Percentiles rank a stretch among this genome's conserved stretches.
These are phyloP conservation scores for Pomacea canaliculata DNA, from an alignment of 2,888 invertebrate genomes.

Conservation along the genomic window DNA sequence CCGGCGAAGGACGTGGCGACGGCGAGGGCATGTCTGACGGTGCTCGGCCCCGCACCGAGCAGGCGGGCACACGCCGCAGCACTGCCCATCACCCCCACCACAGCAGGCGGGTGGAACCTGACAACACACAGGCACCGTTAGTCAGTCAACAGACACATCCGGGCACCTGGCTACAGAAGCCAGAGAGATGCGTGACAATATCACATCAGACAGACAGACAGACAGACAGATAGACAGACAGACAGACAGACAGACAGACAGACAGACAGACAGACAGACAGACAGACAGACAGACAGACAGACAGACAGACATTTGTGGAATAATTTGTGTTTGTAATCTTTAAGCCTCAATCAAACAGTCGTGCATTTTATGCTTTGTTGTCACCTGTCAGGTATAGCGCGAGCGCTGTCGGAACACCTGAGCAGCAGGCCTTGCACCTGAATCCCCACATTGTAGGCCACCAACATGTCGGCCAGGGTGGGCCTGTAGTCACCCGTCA, in stretches of 20 bases:
- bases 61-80: constrained; percentile 51
- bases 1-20: constrained; percentile 57
- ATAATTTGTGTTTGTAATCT: background rate
- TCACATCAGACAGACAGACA: background rate
- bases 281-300: too few relatives aligned
- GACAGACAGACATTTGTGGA: too few relatives aligned
- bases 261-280: too few relatives aligned
- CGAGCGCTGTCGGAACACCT: constrained; percentile 46
- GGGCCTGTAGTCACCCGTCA: constrained; percentile 35
- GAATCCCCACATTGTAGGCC: constrained; percentile 55
- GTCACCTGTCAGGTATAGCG: constrained; percentile 50
- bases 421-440: constrained; percentile 52
- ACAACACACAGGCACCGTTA: background rate
- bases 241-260: too few relatives aligned
- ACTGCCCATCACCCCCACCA: constrained; percentile 58
- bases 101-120: constrained; percentile 57
- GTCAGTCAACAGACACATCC: background rate
- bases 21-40: constrained; percentile 49
- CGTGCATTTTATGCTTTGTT: too few relatives aligned
- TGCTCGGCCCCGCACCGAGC: constrained; percentile 41
- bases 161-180: background rate
- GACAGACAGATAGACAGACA: too few relatives aligned
- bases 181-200: background rate
- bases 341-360: too few relatives aligned
- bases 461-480: constrained; percentile 46